Base-by-base conservation (phyloP, 2,797 vertebrate species). In the Brachyrhaphis roseni region DNA sequence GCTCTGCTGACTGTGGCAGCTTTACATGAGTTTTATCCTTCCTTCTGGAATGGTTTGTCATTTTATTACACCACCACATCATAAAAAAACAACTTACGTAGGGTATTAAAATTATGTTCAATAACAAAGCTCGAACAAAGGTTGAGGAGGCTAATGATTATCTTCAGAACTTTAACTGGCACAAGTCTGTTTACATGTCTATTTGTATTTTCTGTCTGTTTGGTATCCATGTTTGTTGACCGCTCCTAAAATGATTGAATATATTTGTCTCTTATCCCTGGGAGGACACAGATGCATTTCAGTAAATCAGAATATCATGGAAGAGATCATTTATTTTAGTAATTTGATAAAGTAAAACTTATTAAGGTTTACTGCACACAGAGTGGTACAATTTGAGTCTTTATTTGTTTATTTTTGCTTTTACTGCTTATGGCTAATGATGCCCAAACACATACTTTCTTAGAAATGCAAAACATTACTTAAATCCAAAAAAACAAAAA, bases 31-130 rank as follows among this genome's bases (percentile, higher is more conserved):
- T 2, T 16, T 75, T 45, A 51, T 74, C 72, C 36, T 26, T 64
- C 72, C 66, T 20, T 23, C 16, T 77, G 45, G 28, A 43, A 70
- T 74, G 76, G 71, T 62, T 62, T 66, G 62, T 66, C 34, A 36
- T 79, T 87, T 86, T 82, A 84, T 16, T 76, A 75, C 49, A 72
- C 28, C 78, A 43, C 73, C 81, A 72, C 59, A 77, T 20, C 76
- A 66, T 45, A 15, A 45, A 16, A 70, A 71, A 71, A 71, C 26
- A 45, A 45, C 26, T n/a, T 31, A 41, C 43, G 68, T 7, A 16
- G 41, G 39, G 26, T 28, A 45, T 71, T 45, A 28, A 23, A 46
- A 46, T 16, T 43, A 70, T 71, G 68, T 71, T 46, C 13, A 1
- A 28, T 70, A 26, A 70, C 26, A 5, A n/a, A 62, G 57, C 28